Percentiles rank a stretch among this genome's conserved stretches.
Evolutionary conservation across 92 coral and sea anemone species (phyloP).

Genomic region (Actinostola sp.): DNA sequence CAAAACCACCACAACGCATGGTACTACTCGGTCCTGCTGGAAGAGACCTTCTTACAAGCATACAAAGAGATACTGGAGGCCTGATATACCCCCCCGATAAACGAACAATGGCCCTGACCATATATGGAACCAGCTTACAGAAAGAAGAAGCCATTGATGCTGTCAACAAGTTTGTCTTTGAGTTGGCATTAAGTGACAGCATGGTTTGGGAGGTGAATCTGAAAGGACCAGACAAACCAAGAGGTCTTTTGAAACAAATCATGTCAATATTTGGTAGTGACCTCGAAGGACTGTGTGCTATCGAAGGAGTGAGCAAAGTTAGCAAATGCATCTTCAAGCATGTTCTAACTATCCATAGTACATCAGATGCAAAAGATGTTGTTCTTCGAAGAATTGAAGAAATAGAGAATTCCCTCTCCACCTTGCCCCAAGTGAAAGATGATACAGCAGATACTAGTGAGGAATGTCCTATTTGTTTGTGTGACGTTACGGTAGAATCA

Average conservation of each 20-base stretch:
- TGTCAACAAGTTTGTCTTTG: slow-evolving; percentile 36
- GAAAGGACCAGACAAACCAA: slow-evolving; percentile 56
- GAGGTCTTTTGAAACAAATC: slow-evolving; percentile 61
- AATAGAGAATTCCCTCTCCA: slow-evolving; percentile 26
- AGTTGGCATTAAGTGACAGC: slow-evolving; percentile 23
- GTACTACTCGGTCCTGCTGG: slow-evolving; percentile 19
- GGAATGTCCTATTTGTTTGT: slow-evolving; percentile 80
- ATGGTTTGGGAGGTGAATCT: slow-evolving; percentile 42
- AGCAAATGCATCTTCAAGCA: slow-evolving; percentile 19
- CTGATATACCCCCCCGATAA: slow-evolving; percentile 48
- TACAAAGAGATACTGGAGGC: slow-evolving; percentile 42
- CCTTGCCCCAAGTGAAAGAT: slow-evolving; percentile 7
- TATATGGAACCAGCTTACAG: slow-evolving; percentile 43
- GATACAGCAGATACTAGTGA: slow-evolving; percentile 6
- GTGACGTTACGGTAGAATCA: slow-evolving; percentile 44
- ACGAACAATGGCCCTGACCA: slow-evolving; percentile 32
- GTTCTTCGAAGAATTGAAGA: slow-evolving; percentile 39
- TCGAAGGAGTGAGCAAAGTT: slow-evolving; percentile 46
- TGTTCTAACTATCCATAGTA: slow-evolving; percentile 44
- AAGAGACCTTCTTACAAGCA: slow-evolving; percentile 35
- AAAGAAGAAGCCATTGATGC: slow-evolving; percentile 48
- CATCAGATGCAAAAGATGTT: slow-evolving; percentile 39
- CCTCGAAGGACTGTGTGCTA: slow-evolving; percentile 37
- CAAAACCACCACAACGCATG: slow-evolving; percentile 2
- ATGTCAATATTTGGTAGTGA: slow-evolving; percentile 42